Percentiles rank a stretch among this genome's conserved stretches.
Evolutionary conservation across 2,888 invertebrate species (phyloP).

Genomic region (Netelia fuscicornis): DNA sequence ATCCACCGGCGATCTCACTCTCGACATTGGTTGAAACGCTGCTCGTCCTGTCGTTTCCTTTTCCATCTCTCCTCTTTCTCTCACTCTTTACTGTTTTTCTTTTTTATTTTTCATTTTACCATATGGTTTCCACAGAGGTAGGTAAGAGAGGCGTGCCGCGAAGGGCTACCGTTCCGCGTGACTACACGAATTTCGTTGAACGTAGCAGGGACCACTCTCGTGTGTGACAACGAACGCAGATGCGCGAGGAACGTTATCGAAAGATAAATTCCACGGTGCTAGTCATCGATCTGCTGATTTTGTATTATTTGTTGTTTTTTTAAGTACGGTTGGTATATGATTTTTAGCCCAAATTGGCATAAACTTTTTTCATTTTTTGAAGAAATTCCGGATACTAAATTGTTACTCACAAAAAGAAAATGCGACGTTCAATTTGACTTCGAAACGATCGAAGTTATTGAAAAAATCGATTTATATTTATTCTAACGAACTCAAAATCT

Average conservation of each 20-base stretch:
- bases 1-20: slow-evolving; percentile 67
- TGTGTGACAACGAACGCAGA: slow-evolving; percentile 31
- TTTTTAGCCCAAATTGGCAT: background rate
- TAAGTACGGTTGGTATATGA: background rate
- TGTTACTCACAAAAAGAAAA: too few relatives aligned
- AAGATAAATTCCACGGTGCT: slow-evolving; percentile 53
- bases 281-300: slow-evolving; percentile 64
- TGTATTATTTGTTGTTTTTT: background rate
- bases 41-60: slow-evolving; percentile 33
- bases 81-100: slow-evolving; percentile 33
- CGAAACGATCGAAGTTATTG: too few relatives aligned
- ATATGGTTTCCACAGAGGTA: slow-evolving; percentile 51
- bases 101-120: slow-evolving; percentile 56
- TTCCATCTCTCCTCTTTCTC: slow-evolving; percentile 20
- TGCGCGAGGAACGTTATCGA: slow-evolving; percentile 62
- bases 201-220: slow-evolving; percentile 26
- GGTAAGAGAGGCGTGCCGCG: slow-evolving; percentile 36
- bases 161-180: slow-evolving; percentile 65
- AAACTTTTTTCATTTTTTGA: background rate
- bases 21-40: slow-evolving; percentile 67
- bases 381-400: too few relatives aligned
- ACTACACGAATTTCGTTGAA: slow-evolving; percentile 64
- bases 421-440: too few relatives aligned
- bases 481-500: too few relatives aligned
- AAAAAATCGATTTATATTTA: too few relatives aligned